These are phyloP conservation scores for Aphelenchoides fujianensis DNA, from an alignment of 1,140 invertebrate species.

Conservation along the genomic window DNA sequence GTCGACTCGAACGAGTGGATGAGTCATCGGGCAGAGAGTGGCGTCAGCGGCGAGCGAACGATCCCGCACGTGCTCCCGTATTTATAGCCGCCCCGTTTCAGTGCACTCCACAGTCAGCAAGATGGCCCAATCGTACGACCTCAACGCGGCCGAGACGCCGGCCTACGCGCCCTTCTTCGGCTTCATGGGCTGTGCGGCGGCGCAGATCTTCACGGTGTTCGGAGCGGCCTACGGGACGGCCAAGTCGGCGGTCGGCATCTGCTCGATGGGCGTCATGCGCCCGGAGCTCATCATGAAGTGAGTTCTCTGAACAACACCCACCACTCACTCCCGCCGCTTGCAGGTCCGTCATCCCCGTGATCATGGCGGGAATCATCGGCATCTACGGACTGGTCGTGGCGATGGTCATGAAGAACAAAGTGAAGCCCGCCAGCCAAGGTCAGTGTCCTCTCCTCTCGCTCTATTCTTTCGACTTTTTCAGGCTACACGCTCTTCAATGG, in stretches of 20 bases:
- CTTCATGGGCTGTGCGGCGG: constrained; percentile 94
- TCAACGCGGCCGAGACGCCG: too few species aligned
- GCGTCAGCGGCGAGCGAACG: too few species aligned
- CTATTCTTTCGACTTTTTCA: too few species aligned
- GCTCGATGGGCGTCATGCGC: constrained; percentile 99
- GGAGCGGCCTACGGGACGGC: constrained; percentile 99
- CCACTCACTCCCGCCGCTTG: not conserved
- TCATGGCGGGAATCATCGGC: constrained; percentile 74
- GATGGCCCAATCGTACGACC: too few species aligned
- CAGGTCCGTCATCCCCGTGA: constrained; percentile 88
- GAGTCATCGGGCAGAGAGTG: too few species aligned
- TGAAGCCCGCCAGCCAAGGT: constrained; percentile 44
- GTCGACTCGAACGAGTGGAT: too few species aligned
- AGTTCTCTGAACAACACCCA: constrained; percentile 74
- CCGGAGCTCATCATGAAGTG: constrained; percentile 99
- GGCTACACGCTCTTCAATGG: constrained; percentile 76
- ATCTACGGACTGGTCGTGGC: constrained; percentile 61
- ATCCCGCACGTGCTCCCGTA: too few species aligned
- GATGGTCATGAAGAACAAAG: constrained; percentile 61
- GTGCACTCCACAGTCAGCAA: too few species aligned
- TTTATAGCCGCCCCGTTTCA: too few species aligned
- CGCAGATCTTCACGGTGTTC: constrained; percentile 93
- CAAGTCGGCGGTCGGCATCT: constrained; percentile 97
- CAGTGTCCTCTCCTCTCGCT: too few species aligned
- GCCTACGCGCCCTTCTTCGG: constrained; percentile 71